Base-by-base conservation (phyloP, 2,888 invertebrate genomes). In the Lasioglossum marginatum region DNA sequence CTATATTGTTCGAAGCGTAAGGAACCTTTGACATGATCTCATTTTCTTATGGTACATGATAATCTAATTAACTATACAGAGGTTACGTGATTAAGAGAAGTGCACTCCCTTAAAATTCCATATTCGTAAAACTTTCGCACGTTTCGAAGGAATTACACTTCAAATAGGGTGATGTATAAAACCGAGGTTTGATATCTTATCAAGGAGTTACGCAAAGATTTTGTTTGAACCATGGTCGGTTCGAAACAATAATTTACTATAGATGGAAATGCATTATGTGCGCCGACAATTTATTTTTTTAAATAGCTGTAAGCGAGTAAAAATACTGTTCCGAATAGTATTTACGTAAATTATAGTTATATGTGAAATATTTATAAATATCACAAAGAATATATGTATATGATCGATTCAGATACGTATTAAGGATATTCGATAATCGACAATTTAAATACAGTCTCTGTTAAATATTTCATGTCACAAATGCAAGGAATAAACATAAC, bases 41-140 rank as follows among this genome's bases (percentile, higher is more conserved):
- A 37, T 66, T 82, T 77, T 43, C 71, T 37, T 19, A 60, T 37
- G 45, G 43, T 79, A 87, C 37, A 68, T 31, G 12, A 48, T 85
- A 80, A 89, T 87, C 27, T 77, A 80, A 86, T 81, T 85, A 89
- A 70, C 31, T 27, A n/a, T 57, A 57, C n/a, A 48, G 31, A 84
- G 77, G 79, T 86, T 87, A 85, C 68, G 5, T 12, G 80, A 74
- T 81, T 81, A 81, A n/a, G 14, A 43, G 45, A 68, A 52, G 34
- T 12, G 16, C 31, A 60, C 40, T 10, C 27, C 14, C 52, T 63
- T 52, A 37, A 27, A 48, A 10, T 19, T 45, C 10, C 71, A 75
- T 76, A 31, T 14, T 37, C 31, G 16, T 31, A 37, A 72, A 27
- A 57, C 5, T 57, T 60, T 70, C 45, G 74, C 68, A 74, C 40